Evolutionary conservation across 2,888 invertebrate species (phyloP).

Genomic region (Neocrepidodera transversa): DNA sequence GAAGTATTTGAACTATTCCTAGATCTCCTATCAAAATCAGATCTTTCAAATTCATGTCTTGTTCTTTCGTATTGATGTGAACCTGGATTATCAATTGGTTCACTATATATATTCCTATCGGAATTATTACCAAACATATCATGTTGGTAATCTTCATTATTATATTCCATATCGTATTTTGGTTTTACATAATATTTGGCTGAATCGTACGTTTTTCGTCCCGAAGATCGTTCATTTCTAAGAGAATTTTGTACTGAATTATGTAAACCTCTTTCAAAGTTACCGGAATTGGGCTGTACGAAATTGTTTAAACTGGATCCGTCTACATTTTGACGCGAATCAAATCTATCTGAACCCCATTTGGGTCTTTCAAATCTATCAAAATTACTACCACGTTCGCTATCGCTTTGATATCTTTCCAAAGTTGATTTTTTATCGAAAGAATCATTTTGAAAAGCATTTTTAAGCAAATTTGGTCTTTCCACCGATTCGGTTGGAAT

Average conservation of each 20-base stretch:
- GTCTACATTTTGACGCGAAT: constrained; percentile 63
- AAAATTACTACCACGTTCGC: constrained; percentile 62
- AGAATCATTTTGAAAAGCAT: constrained; percentile 67
- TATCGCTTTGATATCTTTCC: constrained; percentile 68
- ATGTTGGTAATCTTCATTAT: constrained; percentile 55
- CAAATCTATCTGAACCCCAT: constrained; percentile 65
- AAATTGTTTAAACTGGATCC: constrained; percentile 53
- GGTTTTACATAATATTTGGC: constrained; percentile 58
- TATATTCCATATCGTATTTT: constrained; percentile 55
- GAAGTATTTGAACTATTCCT: constrained; percentile 58
- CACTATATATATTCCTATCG: constrained; percentile 63
- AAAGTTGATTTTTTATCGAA: constrained; percentile 71
- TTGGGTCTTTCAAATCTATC: constrained; percentile 67
- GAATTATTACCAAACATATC: constrained; percentile 58
- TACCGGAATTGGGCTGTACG: constrained; percentile 51
- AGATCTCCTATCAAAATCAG: constrained; percentile 61
- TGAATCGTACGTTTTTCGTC: constrained; percentile 54
- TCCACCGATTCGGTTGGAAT: constrained; percentile 61
- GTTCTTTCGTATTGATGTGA: constrained; percentile 57
- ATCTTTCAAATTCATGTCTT: constrained; percentile 68
- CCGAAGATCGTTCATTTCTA: constrained; percentile 52
- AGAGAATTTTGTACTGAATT: constrained; percentile 51
- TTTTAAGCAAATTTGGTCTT: constrained; percentile 65
- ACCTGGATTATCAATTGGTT: constrained; percentile 55
- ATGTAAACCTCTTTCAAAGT: constrained; percentile 52